These are phyloP conservation scores for Limanda limanda DNA, from an alignment of 2,113 vertebrate species.

Conservation along the genomic window DNA sequence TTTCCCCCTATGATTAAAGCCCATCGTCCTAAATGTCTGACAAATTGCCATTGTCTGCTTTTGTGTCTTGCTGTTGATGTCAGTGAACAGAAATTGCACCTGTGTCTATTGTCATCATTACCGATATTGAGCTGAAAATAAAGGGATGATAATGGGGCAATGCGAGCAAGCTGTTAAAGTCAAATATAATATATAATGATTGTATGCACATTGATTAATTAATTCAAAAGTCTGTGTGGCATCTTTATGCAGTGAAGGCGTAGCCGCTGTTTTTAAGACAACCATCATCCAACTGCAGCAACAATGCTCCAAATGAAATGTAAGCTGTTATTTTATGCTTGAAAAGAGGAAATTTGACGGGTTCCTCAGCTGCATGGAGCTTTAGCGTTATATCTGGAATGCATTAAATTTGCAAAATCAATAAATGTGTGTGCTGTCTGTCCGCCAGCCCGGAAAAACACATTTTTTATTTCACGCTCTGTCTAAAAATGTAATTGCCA, in stretches of 20 bases:
- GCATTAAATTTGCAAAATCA: slow-evolving; percentile 68
- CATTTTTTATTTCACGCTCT: slow-evolving; percentile 69
- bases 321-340: slow-evolving; percentile 44
- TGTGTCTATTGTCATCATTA: slow-evolving; percentile 16
- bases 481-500: slow-evolving; percentile 66
- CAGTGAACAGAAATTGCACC: slow-evolving; percentile 3
- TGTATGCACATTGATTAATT: background rate
- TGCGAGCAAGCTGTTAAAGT: background rate
- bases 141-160: background rate
- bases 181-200: background rate
- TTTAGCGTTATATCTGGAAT: slow-evolving; percentile 53
- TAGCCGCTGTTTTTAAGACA: slow-evolving; percentile 4
- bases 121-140: slow-evolving; percentile 20
- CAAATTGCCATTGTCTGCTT: slow-evolving; percentile 29
- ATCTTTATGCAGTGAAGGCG: slow-evolving; percentile 13
- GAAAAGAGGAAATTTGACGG: slow-evolving; percentile 38
- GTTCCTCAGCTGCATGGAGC: slow-evolving; percentile 41
- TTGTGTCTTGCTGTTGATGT: slow-evolving; percentile 33
- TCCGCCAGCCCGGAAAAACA: slow-evolving; percentile 51
- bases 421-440: slow-evolving; percentile 57
- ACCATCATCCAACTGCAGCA: background rate
- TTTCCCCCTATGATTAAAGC: slow-evolving; percentile 25
- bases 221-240: slow-evolving; percentile 5
- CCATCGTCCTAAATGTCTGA: slow-evolving; percentile 35
- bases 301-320: slow-evolving; percentile 44